These are phyloP conservation scores for Nephrotoma flavescens DNA, from an alignment of 2,888 invertebrate species.

Conservation along the genomic window DNA sequence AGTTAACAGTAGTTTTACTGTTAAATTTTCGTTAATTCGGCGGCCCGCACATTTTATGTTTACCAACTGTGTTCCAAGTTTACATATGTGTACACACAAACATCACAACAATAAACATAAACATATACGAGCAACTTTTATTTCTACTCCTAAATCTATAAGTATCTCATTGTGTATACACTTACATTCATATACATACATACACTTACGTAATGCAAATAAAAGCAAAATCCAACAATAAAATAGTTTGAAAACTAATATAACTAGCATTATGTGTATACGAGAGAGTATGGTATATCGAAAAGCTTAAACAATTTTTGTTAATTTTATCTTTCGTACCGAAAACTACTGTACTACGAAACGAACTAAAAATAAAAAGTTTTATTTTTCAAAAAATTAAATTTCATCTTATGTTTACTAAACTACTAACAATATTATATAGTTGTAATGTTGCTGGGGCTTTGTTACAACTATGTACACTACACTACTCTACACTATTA, in stretches of 20 bases:
- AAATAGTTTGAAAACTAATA: not conserved
- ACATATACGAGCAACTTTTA: too few species aligned
- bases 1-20: too few species aligned
- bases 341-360: not conserved
- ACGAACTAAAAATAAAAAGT: not conserved
- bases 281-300: not conserved
- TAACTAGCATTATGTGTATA: not conserved
- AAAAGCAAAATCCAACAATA: not conserved
- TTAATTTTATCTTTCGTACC: not conserved
- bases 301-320: not conserved
- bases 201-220: not conserved
- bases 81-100: too few species aligned
- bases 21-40: too few species aligned
- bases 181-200: too few species aligned
- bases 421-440: not conserved
- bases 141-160: too few species aligned
- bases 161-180: not conserved
- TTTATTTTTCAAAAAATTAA: not conserved
- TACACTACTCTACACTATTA: not conserved
- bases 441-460: not conserved
- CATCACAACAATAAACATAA: too few species aligned
- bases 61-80: too few species aligned
- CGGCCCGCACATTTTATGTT: too few species aligned
- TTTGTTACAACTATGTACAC: not conserved
- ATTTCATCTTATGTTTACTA: not conserved